phyloP scores from a whole-genome alignment of 2,797 vertebrate genomes.

The Enteromius argenteus region DNA sequence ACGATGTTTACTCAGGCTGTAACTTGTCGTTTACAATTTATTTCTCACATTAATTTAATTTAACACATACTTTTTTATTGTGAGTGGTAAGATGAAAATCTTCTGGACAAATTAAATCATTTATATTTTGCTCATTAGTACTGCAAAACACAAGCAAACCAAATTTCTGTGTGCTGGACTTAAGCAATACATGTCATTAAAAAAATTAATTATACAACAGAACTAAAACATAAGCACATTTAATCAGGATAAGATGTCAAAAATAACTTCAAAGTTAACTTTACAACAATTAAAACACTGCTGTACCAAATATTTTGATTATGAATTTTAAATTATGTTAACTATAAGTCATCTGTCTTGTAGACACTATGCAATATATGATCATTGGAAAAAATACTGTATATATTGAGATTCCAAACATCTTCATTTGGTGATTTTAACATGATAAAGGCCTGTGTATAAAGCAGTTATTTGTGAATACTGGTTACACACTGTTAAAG shows the following conservation, averaged over 20 bases:
- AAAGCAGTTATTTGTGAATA: not conserved
- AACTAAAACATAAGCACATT: conserved; percentile 16
- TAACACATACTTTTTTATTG: not conserved
- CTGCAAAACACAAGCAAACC: conserved; percentile 8
- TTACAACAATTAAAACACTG: conserved; percentile 43
- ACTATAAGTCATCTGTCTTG: not conserved
- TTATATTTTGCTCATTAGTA: not conserved
- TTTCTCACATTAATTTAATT: not conserved
- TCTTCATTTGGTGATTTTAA: conserved; percentile 17
- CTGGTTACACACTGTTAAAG: not conserved
- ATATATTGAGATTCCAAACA: not conserved
- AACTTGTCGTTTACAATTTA: not conserved
- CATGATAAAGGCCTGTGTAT: not conserved
- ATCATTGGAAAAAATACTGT: not conserved
- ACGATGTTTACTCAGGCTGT: not conserved
- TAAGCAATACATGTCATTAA: not conserved
- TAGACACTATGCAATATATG: conserved; percentile 18
- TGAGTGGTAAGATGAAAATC: not conserved
- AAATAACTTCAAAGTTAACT: conserved; percentile 15
- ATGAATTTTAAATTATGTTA: not conserved
- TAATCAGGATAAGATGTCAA: not conserved
- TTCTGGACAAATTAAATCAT: not conserved
- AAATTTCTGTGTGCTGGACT: not conserved
- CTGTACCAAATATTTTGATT: conserved; percentile 18
- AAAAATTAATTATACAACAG: not conserved